Conservation (phyloP, 2,113 vertebrate genomes). For the Pterophyllum scalare region DNA sequence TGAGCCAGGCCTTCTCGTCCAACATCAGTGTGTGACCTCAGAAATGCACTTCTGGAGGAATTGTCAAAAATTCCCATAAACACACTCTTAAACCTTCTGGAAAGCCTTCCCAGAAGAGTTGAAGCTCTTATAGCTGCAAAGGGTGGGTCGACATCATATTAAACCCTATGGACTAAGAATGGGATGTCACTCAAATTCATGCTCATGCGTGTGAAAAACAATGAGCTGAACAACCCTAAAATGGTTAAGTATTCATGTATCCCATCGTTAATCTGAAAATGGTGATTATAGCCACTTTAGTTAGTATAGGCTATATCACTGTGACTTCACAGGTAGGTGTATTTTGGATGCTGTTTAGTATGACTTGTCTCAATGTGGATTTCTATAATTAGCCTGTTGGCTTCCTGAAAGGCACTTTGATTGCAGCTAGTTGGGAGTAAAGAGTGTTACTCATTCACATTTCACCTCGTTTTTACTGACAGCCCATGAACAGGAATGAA, state of each 20-base stretch:
- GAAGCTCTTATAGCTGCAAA: too few species aligned
- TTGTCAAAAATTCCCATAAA: too few species aligned
- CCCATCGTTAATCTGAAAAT: neutral
- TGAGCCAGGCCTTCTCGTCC: too few species aligned
- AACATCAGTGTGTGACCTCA: too few species aligned
- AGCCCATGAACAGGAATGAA: slow-evolving; percentile 25
- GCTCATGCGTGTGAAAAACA: neutral
- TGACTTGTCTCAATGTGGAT: neutral
- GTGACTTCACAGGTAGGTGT: neutral
- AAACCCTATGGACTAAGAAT: too few species aligned
- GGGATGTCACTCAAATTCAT: too few species aligned
- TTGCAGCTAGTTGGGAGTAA: neutral
- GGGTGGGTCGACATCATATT: too few species aligned
- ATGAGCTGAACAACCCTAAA: neutral
- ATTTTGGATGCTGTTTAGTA: neutral
- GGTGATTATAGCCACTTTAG: neutral
- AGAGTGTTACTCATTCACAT: slow-evolving; percentile 7
- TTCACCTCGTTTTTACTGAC: slow-evolving; percentile 8
- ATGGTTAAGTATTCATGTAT: neutral
- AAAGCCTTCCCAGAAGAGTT: too few species aligned
- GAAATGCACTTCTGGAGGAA: too few species aligned
- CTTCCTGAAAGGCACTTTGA: slow-evolving; percentile 1
- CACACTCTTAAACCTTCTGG: too few species aligned
- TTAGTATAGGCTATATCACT: neutral
- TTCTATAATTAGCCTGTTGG: neutral